These are phyloP conservation scores for Hycleus phaleratus DNA, from an alignment of 1,140 invertebrate genomes.

Conservation along the genomic window DNA sequence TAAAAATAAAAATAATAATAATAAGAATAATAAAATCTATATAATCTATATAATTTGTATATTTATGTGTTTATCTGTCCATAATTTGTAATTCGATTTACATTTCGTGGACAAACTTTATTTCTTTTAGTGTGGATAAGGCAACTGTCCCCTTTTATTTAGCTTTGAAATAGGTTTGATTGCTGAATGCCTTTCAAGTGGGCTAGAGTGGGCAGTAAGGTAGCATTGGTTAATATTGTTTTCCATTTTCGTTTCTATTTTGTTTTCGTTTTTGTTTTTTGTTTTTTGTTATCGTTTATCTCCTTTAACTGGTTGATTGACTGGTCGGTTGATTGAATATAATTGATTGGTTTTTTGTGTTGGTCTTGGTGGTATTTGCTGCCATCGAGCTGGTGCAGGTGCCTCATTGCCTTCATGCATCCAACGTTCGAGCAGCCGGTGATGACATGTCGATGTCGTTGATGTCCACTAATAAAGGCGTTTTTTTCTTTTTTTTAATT, in stretches of 20 bases:
- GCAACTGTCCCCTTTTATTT: constrained; percentile 5
- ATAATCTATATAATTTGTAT: too few relatives aligned
- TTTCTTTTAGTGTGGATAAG: too few relatives aligned
- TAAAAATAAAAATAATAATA: neutral
- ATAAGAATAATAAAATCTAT: too few relatives aligned
- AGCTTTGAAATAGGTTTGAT: constrained; percentile 23
- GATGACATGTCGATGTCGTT: constrained; percentile 11
- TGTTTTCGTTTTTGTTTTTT: too few relatives aligned
- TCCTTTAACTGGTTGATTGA: neutral
- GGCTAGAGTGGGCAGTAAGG: constrained; percentile 15
- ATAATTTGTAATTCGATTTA: too few relatives aligned
- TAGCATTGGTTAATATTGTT: constrained; percentile 8
- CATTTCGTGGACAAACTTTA: too few relatives aligned
- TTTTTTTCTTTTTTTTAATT: constrained; percentile 35
- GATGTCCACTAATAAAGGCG: constrained; percentile 29
- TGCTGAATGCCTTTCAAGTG: constrained; percentile 31
- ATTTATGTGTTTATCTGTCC: too few relatives aligned
- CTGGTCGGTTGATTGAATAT: neutral
- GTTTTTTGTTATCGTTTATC: neutral
- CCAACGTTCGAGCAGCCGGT: constrained; percentile 22
- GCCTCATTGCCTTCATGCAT: constrained; percentile 32
- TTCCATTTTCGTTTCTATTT: too few relatives aligned
- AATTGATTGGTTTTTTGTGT: neutral
- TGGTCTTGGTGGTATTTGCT: neutral
- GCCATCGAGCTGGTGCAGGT: constrained; percentile 31